Evolutionary conservation across 2,797 vertebrate genomes (phyloP).

Genomic region (Pelodytes ibericus): DNA sequence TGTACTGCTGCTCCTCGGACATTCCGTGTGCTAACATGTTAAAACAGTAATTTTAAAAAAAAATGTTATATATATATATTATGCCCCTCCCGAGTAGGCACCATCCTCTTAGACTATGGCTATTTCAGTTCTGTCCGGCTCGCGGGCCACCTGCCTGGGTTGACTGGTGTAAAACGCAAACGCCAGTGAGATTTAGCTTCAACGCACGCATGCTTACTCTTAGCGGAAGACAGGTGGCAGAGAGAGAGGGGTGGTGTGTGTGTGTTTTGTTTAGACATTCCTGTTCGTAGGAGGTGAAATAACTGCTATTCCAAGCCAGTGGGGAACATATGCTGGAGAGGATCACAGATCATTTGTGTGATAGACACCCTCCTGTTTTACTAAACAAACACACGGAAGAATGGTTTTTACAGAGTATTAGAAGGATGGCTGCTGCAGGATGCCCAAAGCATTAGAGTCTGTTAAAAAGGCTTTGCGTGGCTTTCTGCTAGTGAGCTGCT

Average conservation of each 20-base stretch:
- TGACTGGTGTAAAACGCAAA: no score
- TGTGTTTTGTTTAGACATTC: constrained; percentile 37
- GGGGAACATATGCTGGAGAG: constrained; percentile 25
- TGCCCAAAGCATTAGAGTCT: neutral
- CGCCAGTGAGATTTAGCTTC: no score
- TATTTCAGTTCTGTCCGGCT: no score
- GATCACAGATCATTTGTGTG: neutral
- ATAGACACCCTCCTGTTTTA: neutral
- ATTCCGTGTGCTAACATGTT: no score
- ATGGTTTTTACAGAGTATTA: neutral
- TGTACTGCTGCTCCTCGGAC: no score
- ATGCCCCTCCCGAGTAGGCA: no score
- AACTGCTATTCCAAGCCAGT: constrained; percentile 34
- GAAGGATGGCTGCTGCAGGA: neutral
- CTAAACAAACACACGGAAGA: constrained; percentile 19
- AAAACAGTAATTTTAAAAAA: no score
- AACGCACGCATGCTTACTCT: neutral
- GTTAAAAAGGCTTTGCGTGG: neutral
- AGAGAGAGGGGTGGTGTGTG: neutral
- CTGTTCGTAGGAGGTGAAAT: constrained; percentile 15
- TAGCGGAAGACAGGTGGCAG: constrained; percentile 28
- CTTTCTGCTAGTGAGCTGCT: no score
- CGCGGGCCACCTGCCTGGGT: no score
- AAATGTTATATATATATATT: no score
- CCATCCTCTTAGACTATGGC: no score